A percentile compares a stretch with the other conserved stretches of the same genome.
These are phyloP conservation scores for Pseudochirops cupreus DNA, from an alignment of 2,797 vertebrate genomes.

Conservation along the genomic window DNA sequence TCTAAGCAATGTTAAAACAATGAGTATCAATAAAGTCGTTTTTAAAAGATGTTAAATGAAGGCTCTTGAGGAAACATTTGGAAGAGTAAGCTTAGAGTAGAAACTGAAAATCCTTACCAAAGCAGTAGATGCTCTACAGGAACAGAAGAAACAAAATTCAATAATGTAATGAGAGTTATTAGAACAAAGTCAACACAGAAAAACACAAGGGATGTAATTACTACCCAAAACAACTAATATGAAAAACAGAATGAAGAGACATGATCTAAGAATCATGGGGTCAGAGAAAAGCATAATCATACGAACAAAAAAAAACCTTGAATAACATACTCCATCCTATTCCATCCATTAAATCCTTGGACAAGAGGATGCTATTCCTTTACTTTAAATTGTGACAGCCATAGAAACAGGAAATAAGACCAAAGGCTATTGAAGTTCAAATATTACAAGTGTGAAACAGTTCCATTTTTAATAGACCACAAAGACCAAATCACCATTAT, in stretches of 20 bases:
- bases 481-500: not conserved
- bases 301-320: not conserved
- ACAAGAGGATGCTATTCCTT: not conserved
- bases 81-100: not conserved
- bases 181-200: not conserved
- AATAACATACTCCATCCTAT: not conserved
- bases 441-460: not conserved
- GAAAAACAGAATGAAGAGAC: not conserved
- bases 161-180: not conserved
- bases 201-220: not conserved
- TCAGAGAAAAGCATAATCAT: not conserved
- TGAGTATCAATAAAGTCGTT: not conserved
- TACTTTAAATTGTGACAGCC: not conserved
- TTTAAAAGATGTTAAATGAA: not conserved
- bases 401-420: not conserved
- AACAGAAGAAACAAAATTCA: not conserved
- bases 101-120: not conserved
- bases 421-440: not conserved
- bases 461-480: not conserved
- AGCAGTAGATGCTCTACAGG: not conserved
- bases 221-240: not conserved
- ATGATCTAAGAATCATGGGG: not conserved
- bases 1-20: not conserved
- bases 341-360: not conserved
- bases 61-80: not conserved